phyloP scores from a whole-genome alignment of 2,888 invertebrate species.

The Orchesellides sinensis region DNA sequence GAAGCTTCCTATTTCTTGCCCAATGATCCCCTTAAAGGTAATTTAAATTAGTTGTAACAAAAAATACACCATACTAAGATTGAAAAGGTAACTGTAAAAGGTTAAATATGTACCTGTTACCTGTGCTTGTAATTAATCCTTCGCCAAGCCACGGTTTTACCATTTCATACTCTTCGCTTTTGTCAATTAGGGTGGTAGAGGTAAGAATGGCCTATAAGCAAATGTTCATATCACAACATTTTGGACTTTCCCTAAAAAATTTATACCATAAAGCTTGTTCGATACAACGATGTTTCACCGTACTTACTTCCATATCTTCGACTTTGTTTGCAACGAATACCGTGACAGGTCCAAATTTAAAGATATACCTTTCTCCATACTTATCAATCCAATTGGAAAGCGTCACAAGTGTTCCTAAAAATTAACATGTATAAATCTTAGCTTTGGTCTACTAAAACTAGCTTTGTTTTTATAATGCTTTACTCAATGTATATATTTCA shows the following conservation, averaged over 20 bases:
- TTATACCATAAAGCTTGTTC: no score
- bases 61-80: no score
- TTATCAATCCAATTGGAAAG: conserved; percentile 36
- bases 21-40: conserved; percentile 79
- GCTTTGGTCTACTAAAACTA: neutral
- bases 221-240: neutral
- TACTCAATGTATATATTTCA: neutral
- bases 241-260: neutral
- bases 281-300: no score
- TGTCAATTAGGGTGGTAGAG: conserved; percentile 81
- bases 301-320: conserved; percentile 54
- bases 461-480: no score
- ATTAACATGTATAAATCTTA: neutral
- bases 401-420: conserved; percentile 5
- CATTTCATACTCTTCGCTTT: conserved; percentile 80
- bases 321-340: conserved; percentile 26
- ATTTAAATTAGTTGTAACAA: no score
- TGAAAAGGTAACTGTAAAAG: no score
- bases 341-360: conserved; percentile 29
- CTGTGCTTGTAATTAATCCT: conserved; percentile 80
- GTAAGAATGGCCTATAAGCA: conserved; percentile 79
- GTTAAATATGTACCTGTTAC: conserved; percentile 73
- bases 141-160: conserved; percentile 81
- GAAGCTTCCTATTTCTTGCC: conserved; percentile 83
- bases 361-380: conserved; percentile 46